Conservation (phyloP, 2,797 vertebrate genomes). For the Nannoperca obscura region DNA sequence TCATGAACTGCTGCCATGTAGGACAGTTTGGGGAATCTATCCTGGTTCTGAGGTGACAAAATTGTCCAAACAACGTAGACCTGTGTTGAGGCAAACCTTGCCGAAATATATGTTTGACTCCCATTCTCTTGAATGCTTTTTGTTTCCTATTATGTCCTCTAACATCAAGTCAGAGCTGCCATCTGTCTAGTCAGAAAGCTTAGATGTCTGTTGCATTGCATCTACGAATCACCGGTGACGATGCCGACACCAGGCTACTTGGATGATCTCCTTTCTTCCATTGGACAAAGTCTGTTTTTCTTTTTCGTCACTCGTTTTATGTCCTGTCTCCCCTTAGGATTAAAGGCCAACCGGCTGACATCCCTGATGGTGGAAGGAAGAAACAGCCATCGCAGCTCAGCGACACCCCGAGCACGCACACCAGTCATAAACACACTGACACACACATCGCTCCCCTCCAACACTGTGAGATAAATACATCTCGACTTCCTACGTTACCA, state of each 20-base stretch:
- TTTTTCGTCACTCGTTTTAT: not conserved
- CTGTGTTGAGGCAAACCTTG: slow-evolving; percentile 9
- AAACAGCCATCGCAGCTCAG: not conserved
- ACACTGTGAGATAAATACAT: slow-evolving; percentile 64
- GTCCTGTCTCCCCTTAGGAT: slow-evolving; percentile 31
- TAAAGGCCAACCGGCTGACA: slow-evolving; percentile 16
- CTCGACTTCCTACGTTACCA: slow-evolving; percentile 71
- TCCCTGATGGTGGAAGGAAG: slow-evolving; percentile 33
- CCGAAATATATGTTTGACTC: not conserved
- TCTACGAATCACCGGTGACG: not conserved
- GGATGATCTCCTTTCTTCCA: not conserved
- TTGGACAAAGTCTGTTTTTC: not conserved
- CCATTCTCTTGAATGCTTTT: slow-evolving; percentile 5
- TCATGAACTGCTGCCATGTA: not conserved
- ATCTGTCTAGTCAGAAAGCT: slow-evolving; percentile 4
- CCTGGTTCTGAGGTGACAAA: not conserved
- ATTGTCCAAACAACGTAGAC: not conserved
- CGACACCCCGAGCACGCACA: slow-evolving; percentile 2
- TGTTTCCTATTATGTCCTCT: slow-evolving; percentile 5
- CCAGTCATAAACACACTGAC: not conserved
- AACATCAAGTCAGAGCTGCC: slow-evolving; percentile 24
- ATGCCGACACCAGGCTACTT: not conserved
- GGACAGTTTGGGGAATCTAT: not conserved
- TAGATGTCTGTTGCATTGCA: slow-evolving; percentile 28
- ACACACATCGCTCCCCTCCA: slow-evolving; percentile 15